Conservation (phyloP, 1,140 invertebrate species). For the Pygmarrhopalites habei region DNA sequence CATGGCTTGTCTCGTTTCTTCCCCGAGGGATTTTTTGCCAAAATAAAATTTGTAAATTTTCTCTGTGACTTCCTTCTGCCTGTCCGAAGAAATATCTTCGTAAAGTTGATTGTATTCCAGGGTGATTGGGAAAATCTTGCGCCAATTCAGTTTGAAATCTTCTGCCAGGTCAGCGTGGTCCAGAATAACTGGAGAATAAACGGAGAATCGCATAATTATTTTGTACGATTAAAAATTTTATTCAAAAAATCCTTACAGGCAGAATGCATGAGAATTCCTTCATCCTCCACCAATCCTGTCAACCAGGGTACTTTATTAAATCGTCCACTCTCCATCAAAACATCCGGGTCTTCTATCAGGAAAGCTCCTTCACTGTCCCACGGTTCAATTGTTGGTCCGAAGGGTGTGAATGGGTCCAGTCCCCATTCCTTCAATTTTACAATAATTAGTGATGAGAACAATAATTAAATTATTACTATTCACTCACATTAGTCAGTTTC, state of each 20-base stretch:
- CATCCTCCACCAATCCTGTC: conserved; percentile 19
- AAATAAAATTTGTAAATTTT: conserved; percentile 28
- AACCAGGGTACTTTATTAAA: conserved; percentile 22
- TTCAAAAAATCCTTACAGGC: not conserved
- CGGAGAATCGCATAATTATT: not conserved
- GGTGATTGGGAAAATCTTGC: conserved; percentile 24
- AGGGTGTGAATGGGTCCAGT: not conserved
- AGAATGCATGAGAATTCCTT: conserved; percentile 24
- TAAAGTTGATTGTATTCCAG: conserved; percentile 18
- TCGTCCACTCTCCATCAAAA: conserved; percentile 2
- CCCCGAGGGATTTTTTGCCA: conserved; percentile 12
- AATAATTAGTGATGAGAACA: not conserved
- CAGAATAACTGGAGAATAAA: conserved; percentile 7
- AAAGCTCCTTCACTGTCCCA: conserved; percentile 5
- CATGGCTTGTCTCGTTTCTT: conserved; percentile 10
- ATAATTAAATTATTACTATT: not conserved
- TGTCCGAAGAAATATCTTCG: not conserved
- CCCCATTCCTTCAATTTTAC: conserved; percentile 4
- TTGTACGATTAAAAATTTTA: not conserved
- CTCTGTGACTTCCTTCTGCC: conserved; percentile 13
- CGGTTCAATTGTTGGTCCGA: conserved; percentile 1
- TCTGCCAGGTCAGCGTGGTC: not conserved
- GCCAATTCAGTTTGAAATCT: conserved; percentile 24
- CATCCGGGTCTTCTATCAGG: conserved; percentile 3
- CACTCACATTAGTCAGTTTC: not conserved